Evolutionary conservation across 2,113 vertebrate species (phyloP).

Genomic region (Puma concolor): DNA sequence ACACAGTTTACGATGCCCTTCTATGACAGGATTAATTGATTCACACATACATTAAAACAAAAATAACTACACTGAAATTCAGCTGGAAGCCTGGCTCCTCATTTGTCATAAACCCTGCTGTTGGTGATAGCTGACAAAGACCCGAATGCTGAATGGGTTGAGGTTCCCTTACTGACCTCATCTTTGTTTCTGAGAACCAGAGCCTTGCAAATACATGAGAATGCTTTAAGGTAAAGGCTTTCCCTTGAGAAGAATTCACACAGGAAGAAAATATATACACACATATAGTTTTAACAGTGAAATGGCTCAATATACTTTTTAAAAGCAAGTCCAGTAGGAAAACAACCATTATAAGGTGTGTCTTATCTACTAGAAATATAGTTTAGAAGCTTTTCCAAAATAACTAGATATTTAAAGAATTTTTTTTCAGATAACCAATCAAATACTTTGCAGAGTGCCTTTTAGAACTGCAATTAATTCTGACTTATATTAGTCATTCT

Average conservation of each 20-base stretch:
- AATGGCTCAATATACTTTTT: not conserved
- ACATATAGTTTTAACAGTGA: not conserved
- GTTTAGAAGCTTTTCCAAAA: not conserved
- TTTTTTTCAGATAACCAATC: not conserved
- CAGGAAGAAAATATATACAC: not conserved
- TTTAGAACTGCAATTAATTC: not conserved
- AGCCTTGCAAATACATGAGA: not conserved
- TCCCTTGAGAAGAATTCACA: not conserved
- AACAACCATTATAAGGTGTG: not conserved
- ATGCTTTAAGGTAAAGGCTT: not conserved
- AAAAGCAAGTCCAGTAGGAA: not conserved
- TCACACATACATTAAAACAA: conserved; percentile 98
- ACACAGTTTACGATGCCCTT: conserved; percentile 98
- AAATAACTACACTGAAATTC: conserved; percentile 96
- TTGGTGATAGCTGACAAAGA: conserved; percentile 73
- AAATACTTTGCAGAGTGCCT: not conserved
- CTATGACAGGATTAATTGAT: conserved; percentile 99
- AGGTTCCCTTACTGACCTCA: conserved; percentile 63
- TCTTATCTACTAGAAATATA: not conserved
- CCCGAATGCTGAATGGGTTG: not conserved
- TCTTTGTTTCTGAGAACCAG: not conserved
- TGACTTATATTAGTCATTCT: not conserved
- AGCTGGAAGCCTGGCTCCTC: conserved; percentile 91
- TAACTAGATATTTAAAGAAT: conserved; percentile 8
- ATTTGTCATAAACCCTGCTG: conserved; percentile 90